Evolutionary conservation across 2,888 invertebrate species (phyloP), one percentile per base, ranked within the genome.

Genomic region (Choreutis nemorana): DNA sequence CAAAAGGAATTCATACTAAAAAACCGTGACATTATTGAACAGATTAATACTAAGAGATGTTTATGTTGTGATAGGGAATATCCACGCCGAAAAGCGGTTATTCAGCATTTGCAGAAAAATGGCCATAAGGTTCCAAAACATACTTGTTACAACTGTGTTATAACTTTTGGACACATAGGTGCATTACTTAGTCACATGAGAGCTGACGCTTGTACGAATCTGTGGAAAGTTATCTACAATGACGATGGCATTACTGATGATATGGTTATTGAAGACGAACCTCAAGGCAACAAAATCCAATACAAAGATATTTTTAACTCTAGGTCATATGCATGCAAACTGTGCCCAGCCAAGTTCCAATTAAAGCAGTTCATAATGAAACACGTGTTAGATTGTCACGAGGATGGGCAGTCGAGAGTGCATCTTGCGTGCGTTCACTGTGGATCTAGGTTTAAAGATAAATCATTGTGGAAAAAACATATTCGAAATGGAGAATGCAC

Each of bases 141-240:
- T 41, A 84, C 84, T 0, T 85, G 84, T 44, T 84, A 83, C 41
- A 82, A 82, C 47, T 85, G 84, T 45, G 82, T 84, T 34, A 63
- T 83, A 14, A 83, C 83, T 1, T 83, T 83, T 36, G 67, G 65
- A 3, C 79, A 80, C 37, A 79, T 81, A 32, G 80, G 80, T 12
- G 80, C 80, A 16, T 44, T 81, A 14, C 59, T 81, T 3, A 80
- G 80, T 41, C 80, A 81, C 40, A 81, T 81, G 79, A 56, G 80
- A 36, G 65, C 78, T 4, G 77, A 79, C 31, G 56, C 64, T 20
- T 81, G 80, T 33, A 80, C 78, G 5, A 62, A 79, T 47, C 48
- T 78, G 13, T 81, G 80, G 80, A 79, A 73, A 49, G 61, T 81
- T 25, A 79, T 80, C 30, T 78, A 71, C 37, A 66, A 77, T 29